A percentile compares a stretch with the other conserved stretches of the same genome.
Conservation (phyloP, 2,797 vertebrate genomes). For the Ictinia mississippiensis region DNA sequence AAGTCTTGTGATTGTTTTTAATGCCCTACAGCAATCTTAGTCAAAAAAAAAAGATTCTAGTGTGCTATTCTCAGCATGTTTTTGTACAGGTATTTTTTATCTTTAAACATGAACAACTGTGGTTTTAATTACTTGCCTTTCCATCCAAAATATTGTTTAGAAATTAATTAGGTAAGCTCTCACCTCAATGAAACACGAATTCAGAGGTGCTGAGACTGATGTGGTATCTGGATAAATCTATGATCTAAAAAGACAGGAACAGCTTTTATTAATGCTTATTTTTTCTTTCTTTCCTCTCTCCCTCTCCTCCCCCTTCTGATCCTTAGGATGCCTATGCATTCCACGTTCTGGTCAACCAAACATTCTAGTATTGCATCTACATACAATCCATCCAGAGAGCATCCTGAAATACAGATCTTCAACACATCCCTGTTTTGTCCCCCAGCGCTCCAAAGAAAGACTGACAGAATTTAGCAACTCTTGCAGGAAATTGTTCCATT, state of each 20-base stretch:
- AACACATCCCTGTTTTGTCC: not conserved
- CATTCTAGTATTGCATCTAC: not conserved
- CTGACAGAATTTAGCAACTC: not conserved
- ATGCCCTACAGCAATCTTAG: not conserved
- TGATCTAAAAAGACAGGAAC: not conserved
- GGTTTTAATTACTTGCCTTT: not conserved
- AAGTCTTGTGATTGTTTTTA: conserved; percentile 2
- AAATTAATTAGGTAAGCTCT: not conserved
- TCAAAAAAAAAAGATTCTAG: not conserved
- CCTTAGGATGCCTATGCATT: not conserved
- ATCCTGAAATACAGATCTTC: not conserved
- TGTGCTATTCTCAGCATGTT: not conserved
- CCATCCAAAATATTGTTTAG: not conserved
- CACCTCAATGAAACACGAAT: not conserved
- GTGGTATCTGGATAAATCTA: not conserved
- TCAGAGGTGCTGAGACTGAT: not conserved
- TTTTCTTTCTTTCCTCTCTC: not conserved
- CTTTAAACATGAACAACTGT: not conserved
- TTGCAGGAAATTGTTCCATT: not conserved
- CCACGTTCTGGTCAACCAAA: not conserved
- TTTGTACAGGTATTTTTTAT: not conserved
- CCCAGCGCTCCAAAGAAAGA: not conserved
- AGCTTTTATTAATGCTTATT: not conserved
- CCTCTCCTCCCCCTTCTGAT: not conserved
- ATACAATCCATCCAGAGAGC: not conserved